phyloP scores from a whole-genome alignment of 2,113 vertebrate species.

The Heliornis fulica region DNA sequence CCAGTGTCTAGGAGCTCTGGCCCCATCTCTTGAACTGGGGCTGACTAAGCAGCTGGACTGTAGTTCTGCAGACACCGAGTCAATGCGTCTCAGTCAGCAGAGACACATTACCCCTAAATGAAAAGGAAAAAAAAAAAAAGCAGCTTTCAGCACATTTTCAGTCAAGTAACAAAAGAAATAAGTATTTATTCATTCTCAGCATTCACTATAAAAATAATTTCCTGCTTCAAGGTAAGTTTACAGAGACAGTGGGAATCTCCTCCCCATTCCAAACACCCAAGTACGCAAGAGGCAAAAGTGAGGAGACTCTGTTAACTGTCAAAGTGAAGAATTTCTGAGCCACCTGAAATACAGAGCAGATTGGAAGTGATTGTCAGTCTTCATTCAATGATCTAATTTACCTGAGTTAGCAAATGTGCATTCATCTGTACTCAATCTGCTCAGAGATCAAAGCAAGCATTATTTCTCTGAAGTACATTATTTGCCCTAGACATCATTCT shows the following conservation, averaged over 20 bases:
- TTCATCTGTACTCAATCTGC: not conserved
- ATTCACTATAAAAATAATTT: not conserved
- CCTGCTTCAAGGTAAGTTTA: not conserved
- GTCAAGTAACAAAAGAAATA: not conserved
- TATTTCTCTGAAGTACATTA: not conserved
- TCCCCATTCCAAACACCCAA: not conserved
- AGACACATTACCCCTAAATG: rapidly evolving
- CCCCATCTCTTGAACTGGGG: not conserved
- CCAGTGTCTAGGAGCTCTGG: not conserved
- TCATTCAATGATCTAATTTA: not conserved
- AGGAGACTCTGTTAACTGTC: not conserved
- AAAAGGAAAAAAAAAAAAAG: not conserved
- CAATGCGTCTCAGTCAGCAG: rapidly evolving
- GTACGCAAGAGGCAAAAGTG: not conserved
- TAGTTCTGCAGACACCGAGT: not conserved
- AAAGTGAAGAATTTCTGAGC: not conserved
- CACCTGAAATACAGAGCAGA: not conserved
- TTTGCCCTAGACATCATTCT: not conserved
- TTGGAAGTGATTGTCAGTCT: not conserved
- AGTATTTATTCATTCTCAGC: not conserved
- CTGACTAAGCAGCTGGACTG: not conserved
- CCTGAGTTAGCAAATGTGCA: not conserved
- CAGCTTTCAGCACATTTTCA: not conserved
- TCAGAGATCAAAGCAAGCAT: not conserved
- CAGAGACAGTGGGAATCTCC: not conserved